Evolutionary conservation across 2,888 invertebrate genomes (phyloP).

Genomic region (Chymomyza fuscimana): DNA sequence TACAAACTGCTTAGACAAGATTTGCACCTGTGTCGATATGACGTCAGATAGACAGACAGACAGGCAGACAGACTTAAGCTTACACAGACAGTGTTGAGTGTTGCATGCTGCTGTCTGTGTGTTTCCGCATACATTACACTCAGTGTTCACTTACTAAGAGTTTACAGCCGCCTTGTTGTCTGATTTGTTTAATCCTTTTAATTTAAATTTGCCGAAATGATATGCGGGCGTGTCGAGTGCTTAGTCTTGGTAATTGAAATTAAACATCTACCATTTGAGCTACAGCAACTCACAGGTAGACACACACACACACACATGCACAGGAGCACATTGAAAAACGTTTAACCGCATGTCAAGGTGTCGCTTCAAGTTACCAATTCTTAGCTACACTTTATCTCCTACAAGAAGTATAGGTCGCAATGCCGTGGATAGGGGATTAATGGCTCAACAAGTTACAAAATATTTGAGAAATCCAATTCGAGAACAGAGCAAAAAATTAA

Average conservation of each 20-base stretch:
- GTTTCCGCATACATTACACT: constrained; percentile 52
- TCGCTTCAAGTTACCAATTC: not conserved
- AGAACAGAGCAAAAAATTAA: too few relatives aligned
- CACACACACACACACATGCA: too few relatives aligned
- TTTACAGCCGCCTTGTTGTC: constrained; percentile 55
- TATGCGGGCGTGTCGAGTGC: not conserved
- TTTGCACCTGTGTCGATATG: constrained; percentile 1
- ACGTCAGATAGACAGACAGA: not conserved
- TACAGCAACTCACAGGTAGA: not conserved
- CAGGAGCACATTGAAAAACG: not conserved
- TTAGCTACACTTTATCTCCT: too few relatives aligned
- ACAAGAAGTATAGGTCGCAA: too few relatives aligned
- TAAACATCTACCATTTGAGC: not conserved
- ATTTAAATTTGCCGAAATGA: not conserved
- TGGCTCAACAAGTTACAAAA: too few relatives aligned
- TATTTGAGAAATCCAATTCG: too few relatives aligned
- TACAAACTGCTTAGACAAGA: constrained; percentile 6
- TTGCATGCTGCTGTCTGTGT: constrained; percentile 23
- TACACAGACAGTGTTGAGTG: constrained; percentile 5
- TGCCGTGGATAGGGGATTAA: too few relatives aligned
- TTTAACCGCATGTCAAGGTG: not conserved
- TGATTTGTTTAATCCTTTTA: constrained; percentile 61
- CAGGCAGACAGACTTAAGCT: not conserved
- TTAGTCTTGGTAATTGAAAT: not conserved
- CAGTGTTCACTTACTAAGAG: constrained; percentile 20